phyloP scores from a whole-genome alignment of 2,888 invertebrate species.

The Parascotia fuliginaria region DNA sequence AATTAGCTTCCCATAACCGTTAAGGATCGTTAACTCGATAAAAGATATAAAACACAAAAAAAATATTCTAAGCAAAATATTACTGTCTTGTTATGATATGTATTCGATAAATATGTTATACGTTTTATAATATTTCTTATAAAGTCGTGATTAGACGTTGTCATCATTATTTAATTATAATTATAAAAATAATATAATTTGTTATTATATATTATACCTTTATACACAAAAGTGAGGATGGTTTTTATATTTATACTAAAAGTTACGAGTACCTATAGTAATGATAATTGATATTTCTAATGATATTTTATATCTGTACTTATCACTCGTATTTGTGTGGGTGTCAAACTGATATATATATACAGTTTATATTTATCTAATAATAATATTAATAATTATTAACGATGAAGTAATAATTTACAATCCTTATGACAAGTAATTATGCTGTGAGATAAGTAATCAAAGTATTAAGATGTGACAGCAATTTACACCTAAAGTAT shows the following conservation, averaged over 20 bases:
- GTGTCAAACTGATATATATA: constrained; percentile 59
- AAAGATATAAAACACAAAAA: background rate
- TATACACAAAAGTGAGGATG: too few relatives aligned
- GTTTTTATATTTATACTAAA: background rate
- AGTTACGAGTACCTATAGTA: background rate
- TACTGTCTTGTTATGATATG: too few relatives aligned
- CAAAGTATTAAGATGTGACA: too few relatives aligned
- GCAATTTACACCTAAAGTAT: too few relatives aligned
- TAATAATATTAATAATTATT: constrained; percentile 3
- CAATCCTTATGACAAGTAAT: background rate
- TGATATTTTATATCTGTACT: constrained; percentile 23
- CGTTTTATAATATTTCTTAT: too few relatives aligned
- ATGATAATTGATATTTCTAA: constrained; percentile 1
- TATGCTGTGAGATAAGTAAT: too few relatives aligned
- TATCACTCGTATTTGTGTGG: constrained; percentile 73
- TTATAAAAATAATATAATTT: too few relatives aligned
- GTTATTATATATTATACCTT: too few relatives aligned
- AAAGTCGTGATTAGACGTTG: too few relatives aligned
- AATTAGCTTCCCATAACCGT: constrained; percentile 3
- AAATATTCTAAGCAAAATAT: too few relatives aligned
- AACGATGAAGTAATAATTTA: background rate
- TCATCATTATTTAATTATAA: too few relatives aligned
- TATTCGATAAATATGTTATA: too few relatives aligned
- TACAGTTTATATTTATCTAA: constrained; percentile 48
- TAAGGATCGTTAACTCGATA: background rate